Conservation (phyloP, 2,113 vertebrate species). For the Elgaria multicarinata region DNA sequence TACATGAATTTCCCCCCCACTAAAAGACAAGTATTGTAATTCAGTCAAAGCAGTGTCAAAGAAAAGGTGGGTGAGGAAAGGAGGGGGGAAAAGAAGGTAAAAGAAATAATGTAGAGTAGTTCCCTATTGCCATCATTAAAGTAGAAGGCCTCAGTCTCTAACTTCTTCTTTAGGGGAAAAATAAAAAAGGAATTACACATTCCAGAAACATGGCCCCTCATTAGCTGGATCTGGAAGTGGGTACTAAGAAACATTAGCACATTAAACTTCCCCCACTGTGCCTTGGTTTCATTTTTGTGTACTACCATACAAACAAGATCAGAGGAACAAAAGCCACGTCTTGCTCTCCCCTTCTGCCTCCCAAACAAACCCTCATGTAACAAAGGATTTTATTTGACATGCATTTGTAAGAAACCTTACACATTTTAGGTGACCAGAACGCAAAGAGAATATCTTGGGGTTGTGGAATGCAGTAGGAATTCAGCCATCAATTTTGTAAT, state of each 20-base stretch:
- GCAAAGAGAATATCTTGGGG: neutral
- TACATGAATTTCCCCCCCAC: neutral
- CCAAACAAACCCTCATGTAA: neutral
- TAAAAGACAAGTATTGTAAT: neutral
- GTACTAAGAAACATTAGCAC: neutral
- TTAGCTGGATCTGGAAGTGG: neutral
- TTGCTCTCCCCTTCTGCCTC: neutral
- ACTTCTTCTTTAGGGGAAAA: fast-evolving
- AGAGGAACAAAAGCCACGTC: neutral
- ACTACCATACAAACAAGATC: constrained; percentile 22
- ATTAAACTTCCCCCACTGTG: neutral
- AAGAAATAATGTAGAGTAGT: constrained; percentile 8
- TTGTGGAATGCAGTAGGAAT: neutral
- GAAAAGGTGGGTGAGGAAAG: neutral
- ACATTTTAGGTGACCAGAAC: neutral
- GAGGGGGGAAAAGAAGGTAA: neutral
- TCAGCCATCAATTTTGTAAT: neutral
- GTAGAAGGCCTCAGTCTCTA: neutral
- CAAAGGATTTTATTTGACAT: neutral
- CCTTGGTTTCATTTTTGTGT: constrained; percentile 3
- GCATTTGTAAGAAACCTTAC: neutral
- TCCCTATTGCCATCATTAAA: neutral
- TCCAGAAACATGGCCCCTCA: neutral
- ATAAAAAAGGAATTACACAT: fast-evolving
- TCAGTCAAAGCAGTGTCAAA: neutral